Evolutionary conservation across 1,140 invertebrate species (phyloP).

Genomic region (Heliconius hermathena): DNA sequence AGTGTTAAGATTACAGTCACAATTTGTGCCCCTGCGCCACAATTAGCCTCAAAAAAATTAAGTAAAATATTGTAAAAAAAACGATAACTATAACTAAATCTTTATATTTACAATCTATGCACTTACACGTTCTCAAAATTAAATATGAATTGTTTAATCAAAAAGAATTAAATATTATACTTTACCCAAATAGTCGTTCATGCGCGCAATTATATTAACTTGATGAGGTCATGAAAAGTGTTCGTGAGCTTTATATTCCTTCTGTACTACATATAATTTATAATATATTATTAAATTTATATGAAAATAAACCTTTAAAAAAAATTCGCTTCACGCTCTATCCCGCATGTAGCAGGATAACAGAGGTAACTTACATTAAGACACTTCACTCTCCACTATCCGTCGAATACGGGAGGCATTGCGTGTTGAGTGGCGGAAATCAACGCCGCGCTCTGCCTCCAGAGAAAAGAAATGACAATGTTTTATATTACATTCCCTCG

Average conservation of each 20-base stretch:
- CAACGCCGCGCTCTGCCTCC: background rate
- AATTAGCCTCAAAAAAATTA: too few relatives aligned
- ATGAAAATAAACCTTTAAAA: background rate
- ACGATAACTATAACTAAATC: too few relatives aligned
- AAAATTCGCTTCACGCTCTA: too few relatives aligned
- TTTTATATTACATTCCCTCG: background rate
- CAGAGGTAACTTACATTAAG: too few relatives aligned
- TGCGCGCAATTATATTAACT: background rate
- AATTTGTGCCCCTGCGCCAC: too few relatives aligned
- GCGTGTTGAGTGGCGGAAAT: background rate
- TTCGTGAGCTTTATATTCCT: conserved; percentile 4
- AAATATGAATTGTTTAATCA: background rate
- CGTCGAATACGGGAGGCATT: too few relatives aligned
- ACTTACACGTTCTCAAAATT: background rate
- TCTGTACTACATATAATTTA: background rate
- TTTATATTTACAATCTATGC: background rate
- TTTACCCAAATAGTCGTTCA: background rate
- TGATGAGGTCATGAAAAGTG: background rate
- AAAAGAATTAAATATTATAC: conserved; percentile 5
- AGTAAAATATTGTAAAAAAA: too few relatives aligned
- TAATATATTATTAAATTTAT: background rate
- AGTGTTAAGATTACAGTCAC: too few relatives aligned
- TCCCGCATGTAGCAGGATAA: too few relatives aligned
- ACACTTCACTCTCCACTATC: too few relatives aligned
- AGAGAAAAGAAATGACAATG: background rate